Base-by-base conservation (phyloP, 2,797 vertebrate genomes). In the Leptoclinus maculatus region DNA sequence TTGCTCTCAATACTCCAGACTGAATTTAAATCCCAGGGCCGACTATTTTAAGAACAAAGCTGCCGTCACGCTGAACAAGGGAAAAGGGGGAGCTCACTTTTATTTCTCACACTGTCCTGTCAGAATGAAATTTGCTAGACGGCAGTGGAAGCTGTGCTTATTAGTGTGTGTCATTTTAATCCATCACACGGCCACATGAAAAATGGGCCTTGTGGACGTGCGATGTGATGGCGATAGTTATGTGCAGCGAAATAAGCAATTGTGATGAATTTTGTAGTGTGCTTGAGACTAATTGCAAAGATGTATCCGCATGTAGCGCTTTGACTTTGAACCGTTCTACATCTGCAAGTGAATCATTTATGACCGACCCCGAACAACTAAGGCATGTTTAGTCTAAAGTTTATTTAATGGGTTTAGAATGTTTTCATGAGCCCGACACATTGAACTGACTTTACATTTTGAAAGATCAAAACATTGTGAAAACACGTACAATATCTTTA, bases 11-110 rank as follows among this genome's bases (percentile, higher is more conserved):
- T 90, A 88, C 90, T 93, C 90, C 87, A 89, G 90, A 88, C 90
- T 89, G 92, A 92, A 93, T 93, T 92, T 85, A 90, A 93, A 93
- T 94, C 86, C 91, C 91, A 91, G 87, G 88, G 79, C 84, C 1
- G 72, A 91, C 92, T 94, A 93, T 94, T 93, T 94, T 91, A 89
- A 85, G 92, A 94, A 94, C 93, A 94, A 95, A 95, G 93, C 91
- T 87, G 77, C 75, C 12, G 53, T 85, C 81, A 25, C 84, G 87
- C 87, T 81, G 88, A 93, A 94, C 91, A 92, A 88, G 87, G 81
- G 66, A 78, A 91, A 80, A 76, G 81, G 84, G 84, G 76, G 79
- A 80, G 73, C 82, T 87, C 58, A 64, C 76, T 91, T 91, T 83
- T 89, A 79, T 88, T 83, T 79, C 66, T 79, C 43, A 68, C 45